Base-by-base conservation (phyloP, 1,140 invertebrate species). In the Drosophila asahinai region DNA sequence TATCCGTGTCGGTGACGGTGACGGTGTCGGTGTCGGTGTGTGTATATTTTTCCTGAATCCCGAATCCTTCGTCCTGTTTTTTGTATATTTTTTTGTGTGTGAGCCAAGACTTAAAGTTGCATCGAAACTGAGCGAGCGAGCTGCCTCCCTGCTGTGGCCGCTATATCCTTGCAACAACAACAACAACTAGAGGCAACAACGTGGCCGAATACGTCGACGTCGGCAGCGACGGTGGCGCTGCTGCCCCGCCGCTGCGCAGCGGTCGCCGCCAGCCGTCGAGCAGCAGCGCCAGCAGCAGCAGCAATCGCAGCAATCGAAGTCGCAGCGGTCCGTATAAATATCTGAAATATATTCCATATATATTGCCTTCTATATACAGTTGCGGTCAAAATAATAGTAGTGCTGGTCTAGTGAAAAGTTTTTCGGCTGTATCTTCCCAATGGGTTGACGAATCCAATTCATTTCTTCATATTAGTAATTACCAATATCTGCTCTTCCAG, bases 261-360 rank as follows among this genome's bases (percentile, higher is more conserved):
- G 60, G 51, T 36, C 80, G 68, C 67, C 60, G 66, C 33, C 75
- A 77, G 63, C 75, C 72, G 43, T 77, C 75, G 36, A 84, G 82
- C 82, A 82, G 80, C 77, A 86, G 83, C 57, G 83, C 80, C 83
- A 89, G 80, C 77, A 83, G 68, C 64, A 83, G 83, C 84, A 89
- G 84, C 77, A 83, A 87, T 60, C 80, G 80, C 57, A 87, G 83
- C 27, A 83, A 89, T 67, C 81, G 81, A 42, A 89, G 83, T 30
- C 84, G 84, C 80, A 87, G 83, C 59, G 83, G 83, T 87, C 67
- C 64, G 83, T 77, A 80, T 75, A 59, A 57, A 54, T 14, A 2
- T 9, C 17, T 2, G 27, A 30, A 30, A 48, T 14, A 30, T n/a
- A 30, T n/a, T 11, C 33, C 9, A 4, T 36, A 36, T 36, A 2